phyloP scores from a whole-genome alignment of 2,113 vertebrate genomes.

The Myrmecophaga tridactyla region DNA sequence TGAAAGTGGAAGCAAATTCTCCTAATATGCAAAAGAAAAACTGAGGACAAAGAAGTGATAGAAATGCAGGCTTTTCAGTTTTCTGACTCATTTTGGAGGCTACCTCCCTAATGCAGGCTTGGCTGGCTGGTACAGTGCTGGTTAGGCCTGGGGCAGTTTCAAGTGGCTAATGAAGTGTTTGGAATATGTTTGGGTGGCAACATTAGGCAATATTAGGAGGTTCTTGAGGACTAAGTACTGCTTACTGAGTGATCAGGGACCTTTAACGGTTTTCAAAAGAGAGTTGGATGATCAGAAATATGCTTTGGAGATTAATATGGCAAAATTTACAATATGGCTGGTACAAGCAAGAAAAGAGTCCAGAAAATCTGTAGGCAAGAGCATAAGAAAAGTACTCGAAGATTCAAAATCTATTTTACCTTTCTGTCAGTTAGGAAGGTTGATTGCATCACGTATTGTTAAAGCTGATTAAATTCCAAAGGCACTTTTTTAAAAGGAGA shows the following conservation, averaged over 20 bases:
- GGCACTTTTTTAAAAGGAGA: slow-evolving; percentile 44
- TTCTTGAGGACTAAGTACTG: not conserved
- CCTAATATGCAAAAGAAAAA: not conserved
- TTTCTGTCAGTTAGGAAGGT: slow-evolving; percentile 44
- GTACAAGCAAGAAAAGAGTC: not conserved
- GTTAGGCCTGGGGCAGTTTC: not conserved
- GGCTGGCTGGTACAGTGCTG: not conserved
- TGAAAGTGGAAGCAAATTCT: not conserved
- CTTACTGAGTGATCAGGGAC: not conserved
- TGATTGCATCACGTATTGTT: slow-evolving; percentile 18
- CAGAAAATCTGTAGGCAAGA: not conserved
- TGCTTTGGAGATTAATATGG: not conserved
- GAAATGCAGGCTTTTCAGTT: not conserved
- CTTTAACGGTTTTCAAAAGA: not conserved
- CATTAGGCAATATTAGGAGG: not conserved
- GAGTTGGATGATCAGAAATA: not conserved
- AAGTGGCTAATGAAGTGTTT: not conserved
- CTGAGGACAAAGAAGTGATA: not conserved
- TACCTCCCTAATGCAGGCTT: not conserved
- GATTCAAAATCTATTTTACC: slow-evolving; percentile 41
- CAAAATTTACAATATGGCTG: not conserved
- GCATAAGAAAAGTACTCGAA: slow-evolving; percentile 3
- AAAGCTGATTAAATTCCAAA: slow-evolving; percentile 54
- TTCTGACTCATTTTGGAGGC: not conserved
- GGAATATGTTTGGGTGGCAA: not conserved